Evolutionary conservation across 1,140 invertebrate species (phyloP), one percentile per base, ranked within the genome.

Genomic region (Antheraea pernyi): DNA sequence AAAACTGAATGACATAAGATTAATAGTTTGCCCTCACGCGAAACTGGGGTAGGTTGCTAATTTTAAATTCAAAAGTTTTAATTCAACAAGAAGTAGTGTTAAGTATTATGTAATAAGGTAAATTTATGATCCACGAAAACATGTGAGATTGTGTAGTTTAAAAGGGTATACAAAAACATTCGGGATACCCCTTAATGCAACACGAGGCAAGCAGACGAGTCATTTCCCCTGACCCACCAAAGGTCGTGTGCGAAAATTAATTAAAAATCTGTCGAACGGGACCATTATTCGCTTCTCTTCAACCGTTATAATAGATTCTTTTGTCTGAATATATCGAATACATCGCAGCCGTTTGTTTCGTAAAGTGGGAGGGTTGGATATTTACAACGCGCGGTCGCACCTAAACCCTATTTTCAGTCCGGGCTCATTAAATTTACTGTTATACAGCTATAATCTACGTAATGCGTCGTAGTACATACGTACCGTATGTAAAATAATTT

Each of bases 161-260:
- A 9, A 42, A 9, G 7, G 39, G 2, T 42, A 9, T 42, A 42
- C 0, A 42, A 42, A 42, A 11, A 9, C 11, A 9, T 7, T 42
- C 11, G 39, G 39, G 2, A 8, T 42, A 53, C 10, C 46, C 46
- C 1, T 16, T 16, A 53, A 53, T 7, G 16, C 46, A n/a, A 53
- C 46, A 53, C 13, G 13, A 53, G 13, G 11, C 46, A 13, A 11
- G 46, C 9, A n/a, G 16, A 53, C 13, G 5, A 13, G 16, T 53
- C 11, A 53, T 53, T 53, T 53, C 46, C 46, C 46, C 46, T 16
- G 6, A 53, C 16, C 1, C 11, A 53, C 16, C 46, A 13, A 53
- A 53, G 16, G 46, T 53, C 46, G 46, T 53, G 46, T 53, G 46
- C 46, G 46, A 53, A 53, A 53, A 53, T 53, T 53, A 53, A 53